These are phyloP conservation scores for Pocota personata DNA, from an alignment of 2,888 invertebrate species.

Conservation along the genomic window DNA sequence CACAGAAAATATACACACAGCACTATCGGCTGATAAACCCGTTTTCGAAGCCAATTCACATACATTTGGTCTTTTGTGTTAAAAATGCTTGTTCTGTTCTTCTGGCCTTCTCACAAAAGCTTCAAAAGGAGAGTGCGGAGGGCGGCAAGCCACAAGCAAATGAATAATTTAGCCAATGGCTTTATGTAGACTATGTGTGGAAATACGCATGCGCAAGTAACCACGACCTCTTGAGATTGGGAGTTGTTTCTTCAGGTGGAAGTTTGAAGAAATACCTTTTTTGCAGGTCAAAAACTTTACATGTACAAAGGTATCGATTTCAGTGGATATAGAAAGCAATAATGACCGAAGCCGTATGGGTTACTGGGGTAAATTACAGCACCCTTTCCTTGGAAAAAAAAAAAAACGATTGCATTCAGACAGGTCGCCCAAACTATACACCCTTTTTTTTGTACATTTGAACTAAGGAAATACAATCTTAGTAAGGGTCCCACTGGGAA, in stretches of 20 bases:
- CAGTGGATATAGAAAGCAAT: constrained; percentile 2
- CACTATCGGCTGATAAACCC: constrained; percentile 60
- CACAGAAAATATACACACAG: constrained; percentile 34
- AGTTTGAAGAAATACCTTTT: neutral
- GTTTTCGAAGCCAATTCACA: constrained; percentile 51
- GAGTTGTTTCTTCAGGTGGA: constrained; percentile 22
- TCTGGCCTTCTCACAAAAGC: constrained; percentile 21
- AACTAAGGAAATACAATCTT: too few species aligned
- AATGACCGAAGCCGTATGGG: constrained; percentile 58
- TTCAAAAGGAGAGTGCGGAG: neutral
- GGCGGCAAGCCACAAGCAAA: neutral
- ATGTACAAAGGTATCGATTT: constrained; percentile 66
- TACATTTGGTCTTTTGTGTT: constrained; percentile 39
- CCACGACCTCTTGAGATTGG: constrained; percentile 6
- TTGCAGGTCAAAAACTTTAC: constrained; percentile 21
- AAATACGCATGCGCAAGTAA: constrained; percentile 22
- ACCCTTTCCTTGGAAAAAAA: constrained; percentile 20
- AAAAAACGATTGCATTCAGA: constrained; percentile 11
- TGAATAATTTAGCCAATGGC: constrained; percentile 50
- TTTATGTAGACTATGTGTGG: constrained; percentile 13
- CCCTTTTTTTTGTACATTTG: neutral
- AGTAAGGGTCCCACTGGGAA: neutral
- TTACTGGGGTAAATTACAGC: constrained; percentile 48
- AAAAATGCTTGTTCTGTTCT: constrained; percentile 53
- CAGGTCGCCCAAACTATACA: neutral